These are phyloP conservation scores for Nyctereutes procyonoides DNA, from an alignment of 2,113 vertebrate genomes.

Conservation along the genomic window DNA sequence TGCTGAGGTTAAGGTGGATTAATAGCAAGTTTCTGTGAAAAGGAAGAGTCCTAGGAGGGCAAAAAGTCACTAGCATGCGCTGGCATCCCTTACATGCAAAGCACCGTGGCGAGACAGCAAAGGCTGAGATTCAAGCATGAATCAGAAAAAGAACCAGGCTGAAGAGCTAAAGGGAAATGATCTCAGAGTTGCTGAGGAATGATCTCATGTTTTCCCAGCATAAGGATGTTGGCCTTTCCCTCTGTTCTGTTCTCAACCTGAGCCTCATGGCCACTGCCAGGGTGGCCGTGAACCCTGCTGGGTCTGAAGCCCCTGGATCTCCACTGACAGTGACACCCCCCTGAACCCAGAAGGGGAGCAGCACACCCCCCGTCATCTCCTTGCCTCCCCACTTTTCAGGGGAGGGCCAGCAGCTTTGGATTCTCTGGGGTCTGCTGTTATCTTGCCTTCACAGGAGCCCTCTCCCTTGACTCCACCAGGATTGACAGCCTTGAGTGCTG, in stretches of 20 bases:
- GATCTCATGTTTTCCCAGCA: not conserved
- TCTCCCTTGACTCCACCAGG: no score
- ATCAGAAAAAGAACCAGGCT: not conserved
- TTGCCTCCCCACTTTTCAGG: not conserved
- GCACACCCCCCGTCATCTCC: accelerated
- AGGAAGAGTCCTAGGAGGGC: not conserved
- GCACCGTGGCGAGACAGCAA: not conserved
- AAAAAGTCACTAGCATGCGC: not conserved
- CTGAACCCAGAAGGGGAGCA: not conserved
- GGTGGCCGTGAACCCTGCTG: accelerated
- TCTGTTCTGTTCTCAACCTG: not conserved
- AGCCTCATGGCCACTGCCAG: not conserved
- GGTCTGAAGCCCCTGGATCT: not conserved
- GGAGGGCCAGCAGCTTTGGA: not conserved
- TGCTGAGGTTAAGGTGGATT: not conserved
- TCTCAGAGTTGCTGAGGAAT: not conserved
- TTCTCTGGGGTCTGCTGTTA: not conserved
- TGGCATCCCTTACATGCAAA: not conserved
- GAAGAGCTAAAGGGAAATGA: not conserved
- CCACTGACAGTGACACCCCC: not conserved
- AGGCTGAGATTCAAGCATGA: not conserved
- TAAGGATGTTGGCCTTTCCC: not conserved
- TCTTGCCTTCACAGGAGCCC: not conserved
- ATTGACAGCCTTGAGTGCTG: not conserved
- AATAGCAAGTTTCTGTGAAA: not conserved